Conservation (phyloP, 2,113 vertebrate genomes). For the Fregata magnificens region DNA sequence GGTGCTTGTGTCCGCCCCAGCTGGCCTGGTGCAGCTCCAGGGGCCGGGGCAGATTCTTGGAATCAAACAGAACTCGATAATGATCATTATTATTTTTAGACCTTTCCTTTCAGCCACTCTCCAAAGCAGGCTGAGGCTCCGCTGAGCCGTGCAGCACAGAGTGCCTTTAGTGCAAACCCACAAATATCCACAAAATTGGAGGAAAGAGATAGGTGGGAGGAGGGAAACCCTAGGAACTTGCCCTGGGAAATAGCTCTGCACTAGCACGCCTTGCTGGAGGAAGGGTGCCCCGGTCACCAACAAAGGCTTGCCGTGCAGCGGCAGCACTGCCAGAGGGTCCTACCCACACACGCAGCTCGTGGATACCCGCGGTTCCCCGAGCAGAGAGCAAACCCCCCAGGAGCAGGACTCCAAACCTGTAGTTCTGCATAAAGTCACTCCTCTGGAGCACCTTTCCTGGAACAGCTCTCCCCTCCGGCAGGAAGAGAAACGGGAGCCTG, state of each 20-base stretch:
- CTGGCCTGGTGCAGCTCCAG: neutral
- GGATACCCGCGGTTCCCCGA: fast-evolving
- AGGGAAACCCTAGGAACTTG: conserved; percentile 15
- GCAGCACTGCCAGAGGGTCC: neutral
- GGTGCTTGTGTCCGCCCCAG: neutral
- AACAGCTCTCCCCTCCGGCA: fast-evolving
- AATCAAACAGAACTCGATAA: neutral
- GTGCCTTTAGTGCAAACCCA: neutral
- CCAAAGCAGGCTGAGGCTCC: neutral
- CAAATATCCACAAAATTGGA: conserved; percentile 25
- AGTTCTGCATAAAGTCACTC: neutral
- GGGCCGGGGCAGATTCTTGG: neutral
- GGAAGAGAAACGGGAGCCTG: neutral
- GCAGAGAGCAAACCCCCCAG: neutral
- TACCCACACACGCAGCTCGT: neutral
- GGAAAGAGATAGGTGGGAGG: conserved; percentile 4
- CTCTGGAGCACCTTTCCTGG: neutral
- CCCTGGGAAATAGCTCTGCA: neutral
- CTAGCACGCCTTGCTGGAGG: neutral
- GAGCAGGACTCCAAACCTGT: neutral
- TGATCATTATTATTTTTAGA: neutral
- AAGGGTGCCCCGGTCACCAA: conserved; percentile 2
- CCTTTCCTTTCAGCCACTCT: neutral
- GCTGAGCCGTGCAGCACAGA: neutral
- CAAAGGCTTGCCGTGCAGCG: neutral